Conservation (phyloP, 37 sponge, comb jelly and placozoan species). For the Haliclona indistincta region DNA sequence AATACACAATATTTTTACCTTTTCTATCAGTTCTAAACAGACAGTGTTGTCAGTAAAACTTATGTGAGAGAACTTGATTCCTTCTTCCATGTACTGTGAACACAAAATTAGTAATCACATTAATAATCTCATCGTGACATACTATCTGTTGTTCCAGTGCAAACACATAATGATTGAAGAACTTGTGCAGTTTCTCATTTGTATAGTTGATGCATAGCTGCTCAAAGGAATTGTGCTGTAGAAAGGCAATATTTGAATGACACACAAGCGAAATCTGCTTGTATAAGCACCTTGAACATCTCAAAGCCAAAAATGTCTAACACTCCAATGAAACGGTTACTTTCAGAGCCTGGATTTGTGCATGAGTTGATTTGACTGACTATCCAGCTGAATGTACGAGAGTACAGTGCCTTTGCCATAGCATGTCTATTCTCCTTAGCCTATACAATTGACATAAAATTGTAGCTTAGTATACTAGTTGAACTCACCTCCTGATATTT, state of each 20-base stretch:
- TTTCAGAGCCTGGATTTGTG: slow-evolving; percentile 83
- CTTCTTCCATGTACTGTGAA: slow-evolving; percentile 84
- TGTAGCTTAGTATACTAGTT: not conserved
- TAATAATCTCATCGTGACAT: slow-evolving; percentile 24
- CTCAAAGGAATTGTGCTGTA: slow-evolving; percentile 90
- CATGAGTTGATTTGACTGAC: slow-evolving; percentile 91
- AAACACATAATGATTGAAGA: slow-evolving; percentile 96
- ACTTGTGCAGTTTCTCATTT: slow-evolving; percentile 96
- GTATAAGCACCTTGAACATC: slow-evolving; percentile 66
- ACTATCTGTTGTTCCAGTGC: slow-evolving; percentile 86
- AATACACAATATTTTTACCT: slow-evolving; percentile 26
- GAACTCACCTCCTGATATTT: slow-evolving; percentile 75
- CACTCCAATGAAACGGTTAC: slow-evolving; percentile 85
- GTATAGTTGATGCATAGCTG: slow-evolving; percentile 98
- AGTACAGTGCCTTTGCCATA: slow-evolving; percentile 94
- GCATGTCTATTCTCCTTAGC: slow-evolving; percentile 92
- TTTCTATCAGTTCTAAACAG: slow-evolving; percentile 92
- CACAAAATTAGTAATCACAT: not conserved
- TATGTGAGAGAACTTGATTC: slow-evolving; percentile 92
- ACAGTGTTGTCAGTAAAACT: slow-evolving; percentile 92
- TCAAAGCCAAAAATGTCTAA: slow-evolving; percentile 97
- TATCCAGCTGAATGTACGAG: slow-evolving; percentile 90
- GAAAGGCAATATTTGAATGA: not conserved
- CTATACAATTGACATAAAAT: slow-evolving; percentile 22
- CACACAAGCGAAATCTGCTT: not conserved